Conservation (phyloP, 1,140 invertebrate species). For the Antheraea pernyi region DNA sequence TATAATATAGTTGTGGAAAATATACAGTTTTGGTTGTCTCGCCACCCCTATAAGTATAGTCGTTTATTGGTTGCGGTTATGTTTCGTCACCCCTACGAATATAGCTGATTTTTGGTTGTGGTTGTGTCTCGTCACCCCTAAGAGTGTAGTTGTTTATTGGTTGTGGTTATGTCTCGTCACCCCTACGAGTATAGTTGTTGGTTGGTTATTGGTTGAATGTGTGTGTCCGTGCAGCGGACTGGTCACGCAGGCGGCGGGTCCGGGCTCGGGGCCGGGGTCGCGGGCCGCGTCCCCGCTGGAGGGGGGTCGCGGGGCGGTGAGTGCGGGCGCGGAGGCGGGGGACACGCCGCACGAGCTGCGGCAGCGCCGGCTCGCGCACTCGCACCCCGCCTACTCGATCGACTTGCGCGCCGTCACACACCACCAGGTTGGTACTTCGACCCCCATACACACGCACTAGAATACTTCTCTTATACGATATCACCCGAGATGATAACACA, state of each 20-base stretch:
- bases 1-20: too few species aligned
- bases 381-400: slow-evolving; percentile 57
- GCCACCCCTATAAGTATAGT: too few species aligned
- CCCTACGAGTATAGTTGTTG: neutral
- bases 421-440: slow-evolving; percentile 44
- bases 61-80: too few species aligned
- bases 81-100: too few species aligned
- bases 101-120: too few species aligned
- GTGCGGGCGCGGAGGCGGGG: slow-evolving; percentile 16
- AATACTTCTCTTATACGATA: too few species aligned
- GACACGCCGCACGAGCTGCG: slow-evolving; percentile 52
- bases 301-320: slow-evolving; percentile 52
- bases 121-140: too few species aligned
- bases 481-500: too few species aligned
- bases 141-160: too few species aligned
- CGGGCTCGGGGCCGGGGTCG: slow-evolving; percentile 30
- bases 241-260: slow-evolving; percentile 30
- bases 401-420: slow-evolving; percentile 60
- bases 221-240: slow-evolving; percentile 37
- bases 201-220: neutral
- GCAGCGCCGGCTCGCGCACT: slow-evolving; percentile 45
- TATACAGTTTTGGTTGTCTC: too few species aligned
- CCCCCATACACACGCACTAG: too few species aligned
- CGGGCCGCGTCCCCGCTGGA: slow-evolving; percentile 57
- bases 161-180: too few species aligned